Percentiles rank a stretch among this genome's conserved stretches.
These are phyloP conservation scores for Catharus ustulatus DNA, from an alignment of 2,797 vertebrate species.

Conservation along the genomic window DNA sequence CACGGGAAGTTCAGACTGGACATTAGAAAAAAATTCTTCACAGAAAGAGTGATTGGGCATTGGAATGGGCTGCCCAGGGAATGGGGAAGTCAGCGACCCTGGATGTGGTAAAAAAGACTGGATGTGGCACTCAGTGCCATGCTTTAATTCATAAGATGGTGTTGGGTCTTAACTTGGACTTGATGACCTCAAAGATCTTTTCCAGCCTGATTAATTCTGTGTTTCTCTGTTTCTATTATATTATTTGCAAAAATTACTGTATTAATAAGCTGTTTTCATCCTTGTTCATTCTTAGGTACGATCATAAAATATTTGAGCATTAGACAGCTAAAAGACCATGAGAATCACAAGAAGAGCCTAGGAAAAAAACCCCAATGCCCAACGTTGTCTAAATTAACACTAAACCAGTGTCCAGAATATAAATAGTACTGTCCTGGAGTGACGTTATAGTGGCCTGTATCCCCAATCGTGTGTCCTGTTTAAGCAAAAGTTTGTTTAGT, in stretches of 20 bases:
- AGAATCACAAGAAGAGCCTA: background rate
- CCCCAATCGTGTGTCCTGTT: too few species aligned
- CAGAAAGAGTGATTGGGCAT: too few species aligned
- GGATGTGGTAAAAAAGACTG: background rate
- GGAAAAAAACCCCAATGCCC: rapidly evolving
- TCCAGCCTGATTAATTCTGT: background rate
- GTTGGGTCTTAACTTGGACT: background rate
- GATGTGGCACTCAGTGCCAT: background rate
- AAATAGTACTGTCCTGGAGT: too few species aligned
- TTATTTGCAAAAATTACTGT: background rate
- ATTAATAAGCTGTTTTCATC: background rate
- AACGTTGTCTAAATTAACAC: background rate
- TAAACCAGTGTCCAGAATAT: background rate
- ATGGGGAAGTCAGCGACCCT: rapidly evolving
- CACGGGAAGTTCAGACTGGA: background rate
- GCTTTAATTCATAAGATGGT: background rate
- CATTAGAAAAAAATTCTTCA: background rate
- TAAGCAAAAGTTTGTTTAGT: too few species aligned
- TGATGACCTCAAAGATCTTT: background rate
- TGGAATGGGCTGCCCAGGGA: background rate
- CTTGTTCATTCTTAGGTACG: background rate
- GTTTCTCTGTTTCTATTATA: background rate
- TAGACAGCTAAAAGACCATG: background rate
- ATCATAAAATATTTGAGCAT: background rate
- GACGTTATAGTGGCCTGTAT: too few species aligned